phyloP scores from a whole-genome alignment of 2,797 vertebrate species.

The Pseudochromis fuscus region DNA sequence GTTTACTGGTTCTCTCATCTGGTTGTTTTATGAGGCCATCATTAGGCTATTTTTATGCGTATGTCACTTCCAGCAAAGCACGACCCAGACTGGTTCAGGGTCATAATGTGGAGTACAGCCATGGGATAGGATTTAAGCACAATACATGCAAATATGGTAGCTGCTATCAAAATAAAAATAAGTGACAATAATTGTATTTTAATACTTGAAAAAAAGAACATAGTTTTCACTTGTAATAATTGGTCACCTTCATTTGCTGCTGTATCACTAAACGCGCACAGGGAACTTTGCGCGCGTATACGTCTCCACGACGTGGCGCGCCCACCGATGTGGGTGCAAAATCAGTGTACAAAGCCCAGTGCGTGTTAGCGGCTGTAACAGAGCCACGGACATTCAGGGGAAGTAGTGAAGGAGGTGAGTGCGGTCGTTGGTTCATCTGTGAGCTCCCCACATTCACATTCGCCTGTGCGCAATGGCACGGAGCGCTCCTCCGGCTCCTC shows the following conservation, averaged over 20 bases:
- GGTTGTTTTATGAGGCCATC: constrained; percentile 50
- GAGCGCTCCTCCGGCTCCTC: constrained; percentile 54
- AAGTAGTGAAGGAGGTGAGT: constrained; percentile 40
- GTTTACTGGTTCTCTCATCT: constrained; percentile 27
- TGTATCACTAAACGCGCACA: constrained; percentile 10
- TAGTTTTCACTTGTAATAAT: neutral
- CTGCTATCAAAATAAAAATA: neutral
- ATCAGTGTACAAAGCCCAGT: neutral
- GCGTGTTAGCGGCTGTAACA: constrained; percentile 13
- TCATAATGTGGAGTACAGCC: constrained; percentile 46
- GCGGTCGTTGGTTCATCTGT: constrained; percentile 25
- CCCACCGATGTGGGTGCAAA: constrained; percentile 21
- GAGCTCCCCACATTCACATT: constrained; percentile 44
- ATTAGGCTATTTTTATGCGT: constrained; percentile 57
- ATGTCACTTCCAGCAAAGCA: constrained; percentile 60
- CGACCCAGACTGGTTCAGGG: constrained; percentile 69
- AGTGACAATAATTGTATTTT: too few species aligned
- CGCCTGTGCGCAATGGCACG: constrained; percentile 71
- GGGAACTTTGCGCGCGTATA: too few species aligned
- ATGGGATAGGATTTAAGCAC: neutral
- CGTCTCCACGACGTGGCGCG: constrained; percentile 38
- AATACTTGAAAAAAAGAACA: too few species aligned
- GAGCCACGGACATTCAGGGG: constrained; percentile 11
- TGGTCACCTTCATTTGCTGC: neutral
- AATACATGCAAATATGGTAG: neutral